Evolutionary conservation across 30 jellyfish, hydroid and myxozoan species (phyloP), one percentile per base, ranked within the genome.

Genomic region (Chironex yamaguchii): DNA sequence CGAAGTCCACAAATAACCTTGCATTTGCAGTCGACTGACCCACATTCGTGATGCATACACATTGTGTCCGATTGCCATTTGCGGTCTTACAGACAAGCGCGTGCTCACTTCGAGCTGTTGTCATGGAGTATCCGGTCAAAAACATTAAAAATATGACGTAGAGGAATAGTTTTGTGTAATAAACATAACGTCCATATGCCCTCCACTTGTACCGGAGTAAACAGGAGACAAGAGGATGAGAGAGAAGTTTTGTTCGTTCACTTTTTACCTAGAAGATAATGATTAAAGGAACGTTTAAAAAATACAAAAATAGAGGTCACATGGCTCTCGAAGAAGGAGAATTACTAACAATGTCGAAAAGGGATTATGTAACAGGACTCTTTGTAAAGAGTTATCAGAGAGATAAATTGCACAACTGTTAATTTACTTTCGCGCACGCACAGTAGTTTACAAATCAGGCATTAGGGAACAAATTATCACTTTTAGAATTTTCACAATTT

Each of bases 191-290:
- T 2, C 98, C 98, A 48, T 66, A 96, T 1, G 97, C 72, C 17
- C 91, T 71, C 99, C 99, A 96, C 79, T 96, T 96, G 90, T 92
- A 89, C 28, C 98, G 96, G 17, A 96, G 84, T 28, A 96, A 80
- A 67, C 96, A 92, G 26, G 98, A 80, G 20, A 96, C 97, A 88
- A 96, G 73, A 4, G 99, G 99, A 65, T 96, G 99, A 12, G 96
- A 82, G 1, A 96, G 90, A 52, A 96, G 84, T 81, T 90, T 88
- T 27, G 97, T 84, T 4, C 99, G 89, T 67, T 92, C 96, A 67
- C 92, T 96, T 77, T 88, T 86, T 9, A 96, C 98, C 99, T 90
- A 30, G n/a, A n/a, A n/a, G n/a, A n/a, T n/a, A n/a, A n/a, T n/a
- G n/a, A n/a, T n/a, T n/a, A n/a, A n/a, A n/a, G n/a, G n/a, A n/a